These are phyloP conservation scores for Anadara kagoshimensis DNA, from an alignment of 1,140 invertebrate genomes.

Conservation along the genomic window DNA sequence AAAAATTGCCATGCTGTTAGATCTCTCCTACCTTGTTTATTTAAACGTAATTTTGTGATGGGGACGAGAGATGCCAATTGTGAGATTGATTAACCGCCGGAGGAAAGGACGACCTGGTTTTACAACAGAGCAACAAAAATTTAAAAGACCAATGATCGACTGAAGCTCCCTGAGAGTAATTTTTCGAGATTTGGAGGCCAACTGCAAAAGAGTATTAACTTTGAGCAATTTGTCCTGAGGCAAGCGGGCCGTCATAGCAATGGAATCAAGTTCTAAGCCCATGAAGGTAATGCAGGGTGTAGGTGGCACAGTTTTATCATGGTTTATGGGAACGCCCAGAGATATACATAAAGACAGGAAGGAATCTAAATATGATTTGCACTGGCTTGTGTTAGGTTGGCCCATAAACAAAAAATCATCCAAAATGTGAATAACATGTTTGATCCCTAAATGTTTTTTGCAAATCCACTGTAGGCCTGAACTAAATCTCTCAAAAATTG, in stretches of 20 bases:
- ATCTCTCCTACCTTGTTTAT: conserved; percentile 3
- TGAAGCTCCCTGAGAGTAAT: conserved; percentile 25
- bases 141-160: conserved; percentile 34
- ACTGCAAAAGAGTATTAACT: neutral
- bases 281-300: conserved; percentile 3
- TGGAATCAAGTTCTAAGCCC: conserved; percentile 16
- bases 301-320: conserved; percentile 3
- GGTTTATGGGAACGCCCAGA: conserved; percentile 19
- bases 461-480: conserved; percentile 32
- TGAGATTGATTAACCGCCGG: conserved; percentile 7
- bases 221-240: conserved; percentile 26
- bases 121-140: conserved; percentile 38
- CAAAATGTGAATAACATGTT: conserved; percentile 21
- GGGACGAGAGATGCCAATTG: conserved; percentile 15
- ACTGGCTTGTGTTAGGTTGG: neutral
- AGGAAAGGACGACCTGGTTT: conserved; percentile 22
- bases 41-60: conserved; percentile 25
- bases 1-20: conserved; percentile 26
- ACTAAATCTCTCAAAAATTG: conserved; percentile 38
- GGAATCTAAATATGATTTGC: neutral
- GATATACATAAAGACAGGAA: neutral
- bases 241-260: conserved; percentile 2
- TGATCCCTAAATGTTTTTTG: conserved; percentile 11
- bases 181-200: neutral
- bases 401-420: conserved; percentile 38